Base-by-base conservation (phyloP, 2,113 vertebrate genomes). In the Colinus virginianus region DNA sequence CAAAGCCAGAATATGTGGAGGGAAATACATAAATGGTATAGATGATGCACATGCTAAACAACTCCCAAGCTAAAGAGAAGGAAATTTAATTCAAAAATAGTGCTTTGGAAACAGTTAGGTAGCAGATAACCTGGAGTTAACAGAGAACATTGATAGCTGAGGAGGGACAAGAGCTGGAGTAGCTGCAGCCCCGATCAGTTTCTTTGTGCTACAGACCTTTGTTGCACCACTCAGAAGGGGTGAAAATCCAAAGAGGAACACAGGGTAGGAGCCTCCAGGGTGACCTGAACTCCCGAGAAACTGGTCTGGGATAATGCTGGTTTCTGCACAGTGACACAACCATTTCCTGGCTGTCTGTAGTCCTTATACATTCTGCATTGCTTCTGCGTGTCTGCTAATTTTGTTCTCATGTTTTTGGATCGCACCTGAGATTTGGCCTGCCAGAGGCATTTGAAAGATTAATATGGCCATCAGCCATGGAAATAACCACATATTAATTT, bases 371-470 rank as follows among this genome's bases (percentile, higher is more conserved):
- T 64, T 84, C 53, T 45, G 18, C 18, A 19, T 20, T 40, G 15
- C 13, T 30, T 63, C 36, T 90, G 30, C 38, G 43, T 32, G 66
- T 22, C 23, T 87, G 62, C 70, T 87, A 40, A 9, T 53, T 87
- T 34, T 76, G 20, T 61, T 87, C 87, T 72, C 30, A 1, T 58
- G 30, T 66, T 85, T 68, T 95, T 62, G 84, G 30, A 56, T 76
- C 30, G 36, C 21, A 95, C 30, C 53, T 93, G 61, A 84, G 64
- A 21, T 40, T 62, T 76, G 80, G 23, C 42, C 45, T 84, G 67
- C 67, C 75, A 91, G 74, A 82, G 49, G 43, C 48, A 84, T n/a
- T 51, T 89, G 67, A 78, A 87, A 95, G 53, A 87, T 61, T 69
- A 72, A 91, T 61, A 36, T 79, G 63, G 17, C 45, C 75, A 77